A percentile compares a stretch with the other conserved stretches of the same genome.
Conservation (phyloP, 2,113 vertebrate species). For the Prionailurus viverrinus region DNA sequence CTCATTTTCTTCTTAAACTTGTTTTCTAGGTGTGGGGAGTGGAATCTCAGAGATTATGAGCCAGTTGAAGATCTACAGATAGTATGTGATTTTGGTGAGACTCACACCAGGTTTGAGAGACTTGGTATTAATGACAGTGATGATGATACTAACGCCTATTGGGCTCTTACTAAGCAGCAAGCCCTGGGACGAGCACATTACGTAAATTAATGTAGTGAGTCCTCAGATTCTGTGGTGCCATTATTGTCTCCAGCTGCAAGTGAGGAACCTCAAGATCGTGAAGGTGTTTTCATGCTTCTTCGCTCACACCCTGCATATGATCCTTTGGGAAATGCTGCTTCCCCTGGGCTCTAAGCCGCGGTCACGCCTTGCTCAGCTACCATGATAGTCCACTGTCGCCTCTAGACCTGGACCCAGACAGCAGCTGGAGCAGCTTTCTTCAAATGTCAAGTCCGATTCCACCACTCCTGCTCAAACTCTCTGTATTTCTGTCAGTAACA, state of each 20-base stretch:
- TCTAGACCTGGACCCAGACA: fast-evolving
- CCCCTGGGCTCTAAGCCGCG: too few relatives aligned
- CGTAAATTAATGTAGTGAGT: fast-evolving
- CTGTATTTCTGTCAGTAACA: background rate
- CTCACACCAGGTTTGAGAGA: background rate
- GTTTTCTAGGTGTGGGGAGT: background rate
- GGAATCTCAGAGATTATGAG: background rate
- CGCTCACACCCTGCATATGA: background rate
- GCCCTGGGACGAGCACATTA: fast-evolving
- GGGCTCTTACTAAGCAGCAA: fast-evolving
- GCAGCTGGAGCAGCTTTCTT: background rate
- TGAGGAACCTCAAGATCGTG: fast-evolving
- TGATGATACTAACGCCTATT: fast-evolving
- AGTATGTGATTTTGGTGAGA: background rate
- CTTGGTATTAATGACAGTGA: fast-evolving
- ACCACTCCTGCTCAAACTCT: background rate
- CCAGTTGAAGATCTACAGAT: background rate
- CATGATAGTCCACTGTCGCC: fast-evolving
- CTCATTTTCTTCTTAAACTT: background rate
- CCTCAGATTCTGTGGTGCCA: background rate
- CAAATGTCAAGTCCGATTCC: fast-evolving
- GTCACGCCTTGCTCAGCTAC: background rate
- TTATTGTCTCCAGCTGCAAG: fast-evolving
- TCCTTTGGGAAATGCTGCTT: background rate
- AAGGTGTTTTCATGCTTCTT: background rate